Conservation (phyloP, 2,888 invertebrate genomes). For the Agrotis exclamationis region DNA sequence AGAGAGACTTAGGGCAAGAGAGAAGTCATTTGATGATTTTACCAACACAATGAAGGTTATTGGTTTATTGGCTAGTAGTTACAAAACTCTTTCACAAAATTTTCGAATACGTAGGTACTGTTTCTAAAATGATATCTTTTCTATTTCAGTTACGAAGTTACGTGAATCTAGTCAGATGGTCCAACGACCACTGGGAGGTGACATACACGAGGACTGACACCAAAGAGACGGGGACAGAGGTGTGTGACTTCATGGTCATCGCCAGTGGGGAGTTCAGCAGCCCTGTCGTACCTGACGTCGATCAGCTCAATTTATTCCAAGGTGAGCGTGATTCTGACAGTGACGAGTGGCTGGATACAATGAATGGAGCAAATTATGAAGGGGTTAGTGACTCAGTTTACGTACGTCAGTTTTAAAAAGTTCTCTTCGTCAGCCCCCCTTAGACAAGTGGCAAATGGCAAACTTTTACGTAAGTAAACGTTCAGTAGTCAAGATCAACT, state of each 20-base stretch:
- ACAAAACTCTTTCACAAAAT: not conserved
- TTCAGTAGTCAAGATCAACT: no score
- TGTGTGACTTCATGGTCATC: conserved; percentile 93
- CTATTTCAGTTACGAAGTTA: conserved; percentile 84
- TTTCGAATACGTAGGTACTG: not conserved
- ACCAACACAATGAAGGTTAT: no score
- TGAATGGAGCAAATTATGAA: no score
- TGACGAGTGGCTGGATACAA: no score
- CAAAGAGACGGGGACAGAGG: conserved; percentile 78
- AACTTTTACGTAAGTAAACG: no score
- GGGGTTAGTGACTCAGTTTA: no score
- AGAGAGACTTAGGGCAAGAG: no score
- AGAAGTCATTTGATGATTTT: no score
- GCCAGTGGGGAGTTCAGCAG: conserved; percentile 92
- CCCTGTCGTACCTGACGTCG: conserved; percentile 77
- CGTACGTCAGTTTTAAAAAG: no score
- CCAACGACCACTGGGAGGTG: conserved; percentile 86
- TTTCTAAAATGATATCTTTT: not conserved
- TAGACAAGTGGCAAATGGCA: no score
- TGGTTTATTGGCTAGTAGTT: no score
- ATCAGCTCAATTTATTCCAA: conserved; percentile 79
- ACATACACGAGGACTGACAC: conserved; percentile 84
- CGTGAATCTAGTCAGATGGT: conserved; percentile 86
- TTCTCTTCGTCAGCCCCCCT: no score
- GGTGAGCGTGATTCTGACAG: conserved; percentile 69